phyloP scores from a whole-genome alignment of 2,113 vertebrate species.

The Seriola rivoliana region DNA sequence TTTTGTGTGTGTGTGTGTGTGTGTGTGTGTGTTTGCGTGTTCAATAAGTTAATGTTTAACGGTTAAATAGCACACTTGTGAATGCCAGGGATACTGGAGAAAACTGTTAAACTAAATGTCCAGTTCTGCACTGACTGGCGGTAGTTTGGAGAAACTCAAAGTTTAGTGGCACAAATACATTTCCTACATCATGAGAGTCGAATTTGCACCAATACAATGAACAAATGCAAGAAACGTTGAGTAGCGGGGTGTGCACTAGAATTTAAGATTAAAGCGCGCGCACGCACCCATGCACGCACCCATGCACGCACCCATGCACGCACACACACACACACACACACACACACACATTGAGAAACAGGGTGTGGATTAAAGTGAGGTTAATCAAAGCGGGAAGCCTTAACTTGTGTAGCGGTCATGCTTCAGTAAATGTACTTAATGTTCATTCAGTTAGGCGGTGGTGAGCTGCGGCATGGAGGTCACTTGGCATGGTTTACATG shows the following conservation, averaged over 20 bases:
- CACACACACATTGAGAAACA: neutral
- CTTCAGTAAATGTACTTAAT: conserved; percentile 30
- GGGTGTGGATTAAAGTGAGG: neutral
- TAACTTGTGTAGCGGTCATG: conserved; percentile 16
- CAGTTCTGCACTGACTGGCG: neutral
- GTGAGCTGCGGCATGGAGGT: conserved; percentile 6
- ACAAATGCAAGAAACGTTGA: neutral
- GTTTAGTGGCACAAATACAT: neutral
- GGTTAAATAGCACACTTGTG: neutral
- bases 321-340: neutral
- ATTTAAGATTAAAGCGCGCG: too few species aligned
- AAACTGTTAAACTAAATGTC: neutral
- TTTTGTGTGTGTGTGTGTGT: neutral
- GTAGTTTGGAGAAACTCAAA: neutral
- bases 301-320: too few species aligned
- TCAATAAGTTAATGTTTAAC: conserved; percentile 26
- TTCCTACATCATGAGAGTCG: neutral
- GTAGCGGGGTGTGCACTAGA: neutral
- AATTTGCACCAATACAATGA: conserved; percentile 2
- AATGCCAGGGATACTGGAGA: neutral
- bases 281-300: too few species aligned
- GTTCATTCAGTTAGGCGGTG: neutral
- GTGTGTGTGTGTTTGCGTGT: neutral
- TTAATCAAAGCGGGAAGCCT: conserved; percentile 40
- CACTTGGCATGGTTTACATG: neutral